Evolutionary conservation across 2,113 vertebrate genomes (phyloP).

Genomic region (Psilopsiagon aurifrons): DNA sequence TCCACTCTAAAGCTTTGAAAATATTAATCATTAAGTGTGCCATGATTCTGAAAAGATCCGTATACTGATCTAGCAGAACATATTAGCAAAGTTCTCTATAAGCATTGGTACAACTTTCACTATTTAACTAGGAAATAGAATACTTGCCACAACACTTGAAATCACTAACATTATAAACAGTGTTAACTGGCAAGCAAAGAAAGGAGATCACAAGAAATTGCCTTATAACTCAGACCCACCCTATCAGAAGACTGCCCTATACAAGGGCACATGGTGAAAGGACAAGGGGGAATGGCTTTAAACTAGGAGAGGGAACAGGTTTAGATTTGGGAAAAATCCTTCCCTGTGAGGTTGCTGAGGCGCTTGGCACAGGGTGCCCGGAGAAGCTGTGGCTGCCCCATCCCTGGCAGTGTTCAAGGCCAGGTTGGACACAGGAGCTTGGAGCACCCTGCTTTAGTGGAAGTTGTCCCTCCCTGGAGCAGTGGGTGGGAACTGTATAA

Average conservation of each 20-base stretch:
- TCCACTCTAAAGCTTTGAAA: background rate
- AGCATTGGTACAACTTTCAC: rapidly evolving
- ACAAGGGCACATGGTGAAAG: background rate
- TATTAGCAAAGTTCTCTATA: background rate
- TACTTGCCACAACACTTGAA: background rate
- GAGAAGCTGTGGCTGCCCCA: background rate
- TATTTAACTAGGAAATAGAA: background rate
- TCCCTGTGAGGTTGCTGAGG: background rate
- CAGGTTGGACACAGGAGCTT: too few relatives aligned
- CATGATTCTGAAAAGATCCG: background rate
- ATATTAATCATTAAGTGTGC: background rate
- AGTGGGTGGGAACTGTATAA: background rate
- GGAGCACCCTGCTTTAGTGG: too few relatives aligned
- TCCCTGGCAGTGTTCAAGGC: background rate
- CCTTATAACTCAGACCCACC: background rate
- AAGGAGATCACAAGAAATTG: background rate
- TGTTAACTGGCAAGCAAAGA: background rate
- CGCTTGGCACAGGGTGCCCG: background rate
- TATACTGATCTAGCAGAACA: background rate
- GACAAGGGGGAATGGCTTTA: background rate
- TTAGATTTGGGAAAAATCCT: background rate
- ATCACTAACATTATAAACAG: background rate
- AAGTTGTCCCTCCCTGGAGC: too few relatives aligned
- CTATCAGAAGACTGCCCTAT: background rate
- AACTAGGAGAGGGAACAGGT: background rate